Conservation (phyloP, 2,113 vertebrate genomes). For the Austrofundulus limnaeus region DNA sequence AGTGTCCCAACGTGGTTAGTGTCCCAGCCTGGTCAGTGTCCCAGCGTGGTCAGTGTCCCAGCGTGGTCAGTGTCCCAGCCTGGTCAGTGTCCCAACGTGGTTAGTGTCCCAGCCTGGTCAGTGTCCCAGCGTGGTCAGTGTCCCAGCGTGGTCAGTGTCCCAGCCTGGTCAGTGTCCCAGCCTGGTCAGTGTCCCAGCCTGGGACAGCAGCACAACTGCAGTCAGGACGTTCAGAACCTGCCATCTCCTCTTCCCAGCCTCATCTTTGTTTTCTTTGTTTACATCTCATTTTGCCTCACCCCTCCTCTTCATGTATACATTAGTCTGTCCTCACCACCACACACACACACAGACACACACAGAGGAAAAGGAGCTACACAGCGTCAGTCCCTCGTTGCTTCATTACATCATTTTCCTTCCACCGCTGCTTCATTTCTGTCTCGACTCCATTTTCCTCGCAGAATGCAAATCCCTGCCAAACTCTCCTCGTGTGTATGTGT, state of each 20-base stretch:
- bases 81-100: too few species aligned
- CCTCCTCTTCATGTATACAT: slow-evolving; percentile 17
- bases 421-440: slow-evolving; percentile 47
- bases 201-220: slow-evolving; percentile 36
- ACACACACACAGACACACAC: slow-evolving; percentile 35
- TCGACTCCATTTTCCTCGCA: slow-evolving; percentile 56
- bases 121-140: too few species aligned
- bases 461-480: slow-evolving; percentile 56
- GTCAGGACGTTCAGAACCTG: slow-evolving; percentile 10
- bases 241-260: background rate
- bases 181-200: slow-evolving; percentile 6
- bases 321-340: background rate
- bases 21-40: too few species aligned
- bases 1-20: too few species aligned
- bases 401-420: slow-evolving; percentile 58
- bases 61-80: too few species aligned
- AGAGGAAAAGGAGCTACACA: slow-evolving; percentile 31
- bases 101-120: too few species aligned
- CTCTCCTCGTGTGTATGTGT: slow-evolving; percentile 35
- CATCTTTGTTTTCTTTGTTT: slow-evolving; percentile 42
- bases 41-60: too few species aligned
- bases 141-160: too few species aligned
- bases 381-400: slow-evolving; percentile 52
- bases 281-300: slow-evolving; percentile 27
- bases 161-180: too few species aligned